phyloP scores from a whole-genome alignment of 2,113 vertebrate species.

The Malurus elegans region DNA sequence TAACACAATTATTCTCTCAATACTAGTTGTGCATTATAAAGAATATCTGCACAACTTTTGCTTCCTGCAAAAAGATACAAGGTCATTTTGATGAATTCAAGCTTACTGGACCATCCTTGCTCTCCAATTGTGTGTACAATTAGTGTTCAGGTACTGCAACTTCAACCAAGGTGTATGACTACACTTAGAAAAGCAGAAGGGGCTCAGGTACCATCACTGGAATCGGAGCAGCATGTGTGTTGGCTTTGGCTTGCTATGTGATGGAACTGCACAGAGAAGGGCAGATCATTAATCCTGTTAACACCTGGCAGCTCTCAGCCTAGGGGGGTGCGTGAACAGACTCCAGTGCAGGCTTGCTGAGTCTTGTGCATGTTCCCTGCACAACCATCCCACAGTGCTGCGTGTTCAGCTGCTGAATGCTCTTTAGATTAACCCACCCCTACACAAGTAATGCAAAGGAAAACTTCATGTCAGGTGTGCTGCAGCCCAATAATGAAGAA shows the following conservation, averaged over 20 bases:
- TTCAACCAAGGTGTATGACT: neutral
- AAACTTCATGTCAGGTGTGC: neutral
- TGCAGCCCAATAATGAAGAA: neutral
- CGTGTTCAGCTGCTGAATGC: neutral
- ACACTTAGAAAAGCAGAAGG: neutral
- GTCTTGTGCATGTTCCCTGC: neutral
- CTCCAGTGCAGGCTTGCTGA: neutral
- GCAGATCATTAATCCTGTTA: neutral
- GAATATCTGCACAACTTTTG: neutral
- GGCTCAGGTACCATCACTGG: neutral
- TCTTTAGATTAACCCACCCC: neutral
- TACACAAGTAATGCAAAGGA: neutral
- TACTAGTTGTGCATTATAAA: neutral
- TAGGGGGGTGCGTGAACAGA: neutral
- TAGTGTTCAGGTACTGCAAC: neutral
- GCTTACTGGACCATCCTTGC: neutral
- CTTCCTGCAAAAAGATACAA: neutral
- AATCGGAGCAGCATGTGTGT: neutral
- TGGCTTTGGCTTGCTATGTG: neutral
- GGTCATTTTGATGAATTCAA: neutral
- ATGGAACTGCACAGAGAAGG: neutral
- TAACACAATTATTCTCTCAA: neutral
- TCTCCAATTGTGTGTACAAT: neutral
- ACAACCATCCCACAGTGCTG: neutral
- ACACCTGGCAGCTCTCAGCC: neutral